phyloP scores from a whole-genome alignment of 1,140 invertebrate genomes.

The Metopolophium dirhodum region DNA sequence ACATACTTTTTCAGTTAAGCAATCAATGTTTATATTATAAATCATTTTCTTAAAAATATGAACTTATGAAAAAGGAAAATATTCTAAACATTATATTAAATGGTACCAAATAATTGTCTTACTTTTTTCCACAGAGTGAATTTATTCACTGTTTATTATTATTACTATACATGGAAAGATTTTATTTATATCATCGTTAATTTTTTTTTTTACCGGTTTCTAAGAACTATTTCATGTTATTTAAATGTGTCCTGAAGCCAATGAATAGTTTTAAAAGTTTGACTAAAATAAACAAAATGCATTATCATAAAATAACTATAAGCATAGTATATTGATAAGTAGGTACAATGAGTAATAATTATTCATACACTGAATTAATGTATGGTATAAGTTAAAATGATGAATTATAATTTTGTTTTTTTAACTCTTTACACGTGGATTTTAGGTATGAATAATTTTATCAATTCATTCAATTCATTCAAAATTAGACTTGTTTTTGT shows the following conservation, averaged over 20 bases:
- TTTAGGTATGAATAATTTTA: background rate
- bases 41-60: background rate
- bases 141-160: background rate
- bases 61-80: background rate
- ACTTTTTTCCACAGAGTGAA: background rate
- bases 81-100: background rate
- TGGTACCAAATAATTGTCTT: background rate
- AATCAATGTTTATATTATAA: background rate
- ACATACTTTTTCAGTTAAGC: background rate
- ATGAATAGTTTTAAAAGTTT: background rate
- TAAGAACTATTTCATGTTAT: background rate
- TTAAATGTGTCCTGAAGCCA: background rate
- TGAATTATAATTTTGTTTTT: background rate
- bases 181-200: background rate
- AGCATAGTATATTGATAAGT: rapidly evolving
- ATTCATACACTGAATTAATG: background rate
- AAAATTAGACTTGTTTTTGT: background rate
- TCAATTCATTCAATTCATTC: background rate
- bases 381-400: too few relatives aligned
- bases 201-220: background rate
- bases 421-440: background rate
- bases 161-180: background rate
- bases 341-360: background rate
- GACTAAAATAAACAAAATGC: background rate
- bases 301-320: background rate